Percentiles rank a stretch among this genome's conserved stretches.
phyloP scores from a whole-genome alignment of 2,113 vertebrate species.

The Coregonus clupeaformis region DNA sequence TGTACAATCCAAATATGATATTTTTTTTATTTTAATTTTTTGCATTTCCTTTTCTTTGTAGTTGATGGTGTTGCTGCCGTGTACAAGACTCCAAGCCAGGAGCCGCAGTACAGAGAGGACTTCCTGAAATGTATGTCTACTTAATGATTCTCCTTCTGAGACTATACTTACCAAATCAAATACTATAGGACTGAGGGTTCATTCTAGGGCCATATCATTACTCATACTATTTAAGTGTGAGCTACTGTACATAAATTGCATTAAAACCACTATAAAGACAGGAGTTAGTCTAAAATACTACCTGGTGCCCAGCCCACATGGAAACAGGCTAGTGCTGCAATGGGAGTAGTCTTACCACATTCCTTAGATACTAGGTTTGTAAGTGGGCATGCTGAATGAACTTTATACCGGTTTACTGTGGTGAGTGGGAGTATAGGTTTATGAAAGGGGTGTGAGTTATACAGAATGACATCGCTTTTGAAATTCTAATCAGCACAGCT shows the following conservation, averaged over 20 bases:
- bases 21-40: neutral
- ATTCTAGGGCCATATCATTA: constrained; percentile 50
- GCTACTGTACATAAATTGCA: constrained; percentile 5
- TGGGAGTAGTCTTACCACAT: constrained; percentile 46
- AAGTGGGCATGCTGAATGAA: constrained; percentile 22
- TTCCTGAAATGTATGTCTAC: constrained; percentile 76
- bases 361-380: constrained; percentile 45
- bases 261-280: constrained; percentile 4
- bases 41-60: constrained; percentile 18
- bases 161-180: constrained; percentile 17
- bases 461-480: too few relatives aligned
- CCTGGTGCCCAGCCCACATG: constrained; percentile 20
- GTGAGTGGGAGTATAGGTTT: constrained; percentile 30
- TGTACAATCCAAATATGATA: neutral
- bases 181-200: constrained; percentile 34
- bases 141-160: neutral
- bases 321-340: constrained; percentile 5
- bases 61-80: constrained; percentile 59
- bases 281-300: neutral
- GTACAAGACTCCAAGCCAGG: constrained; percentile 66
- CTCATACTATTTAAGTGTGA: constrained; percentile 31
- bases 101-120: constrained; percentile 69
- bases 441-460: neutral
- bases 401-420: constrained; percentile 17
- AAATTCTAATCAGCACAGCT: too few relatives aligned